Percentiles rank a stretch among this genome's conserved stretches.
Evolutionary conservation across 2,797 vertebrate species (phyloP).

Genomic region (Peromyscus nudipes): DNA sequence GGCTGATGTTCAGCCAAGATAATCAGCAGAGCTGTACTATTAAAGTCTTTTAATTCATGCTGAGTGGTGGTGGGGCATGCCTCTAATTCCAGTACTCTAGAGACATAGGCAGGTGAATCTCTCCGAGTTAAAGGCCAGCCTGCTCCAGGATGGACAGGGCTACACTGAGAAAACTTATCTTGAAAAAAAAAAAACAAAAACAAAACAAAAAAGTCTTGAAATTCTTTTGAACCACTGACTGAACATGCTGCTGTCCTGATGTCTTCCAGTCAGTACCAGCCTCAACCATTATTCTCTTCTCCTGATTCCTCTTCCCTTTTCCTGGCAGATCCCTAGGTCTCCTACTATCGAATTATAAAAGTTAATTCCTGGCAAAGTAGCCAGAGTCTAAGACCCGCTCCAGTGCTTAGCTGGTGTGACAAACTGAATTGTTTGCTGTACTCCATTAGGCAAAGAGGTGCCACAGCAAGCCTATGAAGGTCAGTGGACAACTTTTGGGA

Average conservation of each 20-base stretch:
- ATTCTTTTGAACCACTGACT: conserved; percentile 6
- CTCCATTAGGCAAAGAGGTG: neutral
- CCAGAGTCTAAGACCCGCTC: neutral
- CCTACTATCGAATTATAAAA: neutral
- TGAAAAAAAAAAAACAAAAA: neutral
- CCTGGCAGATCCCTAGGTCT: neutral
- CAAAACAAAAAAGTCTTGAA: neutral
- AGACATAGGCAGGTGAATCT: neutral
- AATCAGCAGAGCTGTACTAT: neutral
- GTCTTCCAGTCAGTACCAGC: neutral
- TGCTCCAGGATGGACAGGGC: neutral
- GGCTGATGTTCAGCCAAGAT: neutral
- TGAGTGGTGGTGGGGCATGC: neutral
- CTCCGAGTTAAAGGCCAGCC: neutral
- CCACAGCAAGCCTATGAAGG: neutral
- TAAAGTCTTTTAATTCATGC: neutral
- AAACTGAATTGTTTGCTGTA: conserved; percentile 21
- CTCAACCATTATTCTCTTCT: neutral
- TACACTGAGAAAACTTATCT: neutral
- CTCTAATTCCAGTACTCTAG: neutral
- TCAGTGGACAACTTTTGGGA: neutral
- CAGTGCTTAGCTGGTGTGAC: neutral
- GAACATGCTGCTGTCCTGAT: neutral
- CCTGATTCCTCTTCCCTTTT: neutral
- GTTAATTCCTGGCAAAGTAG: neutral